phyloP scores from a whole-genome alignment of 2,797 vertebrate species.

The Pseudochirops corinnae region DNA sequence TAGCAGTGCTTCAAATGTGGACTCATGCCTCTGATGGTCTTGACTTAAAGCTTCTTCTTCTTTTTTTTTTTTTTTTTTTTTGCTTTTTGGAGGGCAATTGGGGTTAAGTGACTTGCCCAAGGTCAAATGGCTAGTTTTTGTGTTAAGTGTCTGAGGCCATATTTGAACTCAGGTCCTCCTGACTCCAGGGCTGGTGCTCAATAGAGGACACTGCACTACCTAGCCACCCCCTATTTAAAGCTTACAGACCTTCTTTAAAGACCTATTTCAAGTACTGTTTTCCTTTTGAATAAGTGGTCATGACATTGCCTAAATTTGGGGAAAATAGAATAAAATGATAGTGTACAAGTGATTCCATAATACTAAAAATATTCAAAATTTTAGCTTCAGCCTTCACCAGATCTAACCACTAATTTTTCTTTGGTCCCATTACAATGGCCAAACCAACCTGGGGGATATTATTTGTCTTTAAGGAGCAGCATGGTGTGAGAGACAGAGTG shows the following conservation, averaged over 20 bases:
- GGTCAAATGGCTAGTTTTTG: no score
- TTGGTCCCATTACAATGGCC: background rate
- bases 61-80: no score
- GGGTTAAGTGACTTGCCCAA: no score
- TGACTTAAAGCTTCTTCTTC: background rate
- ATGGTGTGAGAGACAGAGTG: background rate
- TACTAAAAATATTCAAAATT: fast-evolving
- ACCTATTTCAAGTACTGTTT: background rate
- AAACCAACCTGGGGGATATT: background rate
- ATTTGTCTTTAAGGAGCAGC: background rate
- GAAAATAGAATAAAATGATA: background rate
- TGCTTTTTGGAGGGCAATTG: no score
- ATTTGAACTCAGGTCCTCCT: no score
- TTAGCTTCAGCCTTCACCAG: fast-evolving
- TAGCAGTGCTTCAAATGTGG: no score
- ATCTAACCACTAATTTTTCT: fast-evolving
- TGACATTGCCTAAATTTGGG: background rate
- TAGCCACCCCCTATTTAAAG: no score
- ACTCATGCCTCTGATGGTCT: background rate
- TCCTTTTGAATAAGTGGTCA: background rate
- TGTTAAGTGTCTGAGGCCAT: no score
- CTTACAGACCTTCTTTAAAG: no score
- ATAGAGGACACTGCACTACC: no score
- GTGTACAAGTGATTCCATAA: background rate
- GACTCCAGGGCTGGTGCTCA: no score